Evolutionary conservation across 2,888 invertebrate species (phyloP).

Genomic region (Spicauda simplicius): DNA sequence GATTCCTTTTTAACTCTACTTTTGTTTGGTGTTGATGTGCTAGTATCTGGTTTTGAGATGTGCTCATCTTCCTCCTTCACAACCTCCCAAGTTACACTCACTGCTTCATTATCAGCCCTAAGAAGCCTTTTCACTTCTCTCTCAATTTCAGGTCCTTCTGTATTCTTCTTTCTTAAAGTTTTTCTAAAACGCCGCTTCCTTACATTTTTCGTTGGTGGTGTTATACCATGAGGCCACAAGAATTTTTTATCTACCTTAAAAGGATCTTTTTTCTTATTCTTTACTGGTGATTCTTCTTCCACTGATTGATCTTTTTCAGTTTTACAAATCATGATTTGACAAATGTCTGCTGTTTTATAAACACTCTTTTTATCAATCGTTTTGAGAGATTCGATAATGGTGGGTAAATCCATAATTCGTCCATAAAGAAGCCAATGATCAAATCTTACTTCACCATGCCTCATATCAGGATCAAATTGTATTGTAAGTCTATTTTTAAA

Average conservation of each 20-base stretch:
- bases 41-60: constrained; percentile 52
- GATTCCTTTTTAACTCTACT: constrained; percentile 38
- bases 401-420: constrained; percentile 94
- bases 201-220: constrained; percentile 96
- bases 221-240: constrained; percentile 95
- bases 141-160: constrained; percentile 97
- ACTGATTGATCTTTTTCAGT: constrained; percentile 90
- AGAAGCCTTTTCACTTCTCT: constrained; percentile 96
- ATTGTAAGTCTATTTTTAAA: constrained; percentile 92
- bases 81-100: constrained; percentile 92
- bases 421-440: constrained; percentile 92
- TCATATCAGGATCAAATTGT: constrained; percentile 92
- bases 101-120: constrained; percentile 94
- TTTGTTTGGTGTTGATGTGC: constrained; percentile 45
- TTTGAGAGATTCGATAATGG: constrained; percentile 94
- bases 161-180: constrained; percentile 96
- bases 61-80: constrained; percentile 91
- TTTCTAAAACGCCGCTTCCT: constrained; percentile 94
- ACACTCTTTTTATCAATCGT: constrained; percentile 96
- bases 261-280: constrained; percentile 91
- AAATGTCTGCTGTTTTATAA: constrained; percentile 97
- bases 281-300: constrained; percentile 89
- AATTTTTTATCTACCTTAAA: constrained; percentile 92
- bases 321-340: constrained; percentile 93
- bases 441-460: constrained; percentile 92